phyloP scores from a whole-genome alignment of 2,888 invertebrate genomes.

The Clanis bilineata region DNA sequence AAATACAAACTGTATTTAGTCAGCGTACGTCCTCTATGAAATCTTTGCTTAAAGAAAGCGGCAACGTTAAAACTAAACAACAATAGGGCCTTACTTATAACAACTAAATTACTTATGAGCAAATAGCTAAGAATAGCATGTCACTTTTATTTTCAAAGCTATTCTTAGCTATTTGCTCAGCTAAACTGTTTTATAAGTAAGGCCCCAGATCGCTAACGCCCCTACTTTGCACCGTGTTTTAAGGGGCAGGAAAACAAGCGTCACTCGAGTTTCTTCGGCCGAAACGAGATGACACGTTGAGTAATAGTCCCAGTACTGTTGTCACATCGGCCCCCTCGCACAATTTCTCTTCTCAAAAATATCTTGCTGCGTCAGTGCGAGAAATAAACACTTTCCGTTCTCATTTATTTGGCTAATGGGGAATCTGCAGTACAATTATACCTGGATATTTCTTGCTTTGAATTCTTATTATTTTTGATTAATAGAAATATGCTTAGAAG shows the following conservation, averaged over 20 bases:
- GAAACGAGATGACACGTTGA: conserved; percentile 71
- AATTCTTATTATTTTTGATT: neutral
- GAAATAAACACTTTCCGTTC: conserved; percentile 17
- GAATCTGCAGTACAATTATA: conserved; percentile 14
- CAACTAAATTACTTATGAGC: too few species aligned
- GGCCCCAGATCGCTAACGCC: neutral
- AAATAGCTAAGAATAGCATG: too few species aligned
- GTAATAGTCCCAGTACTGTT: conserved; percentile 65
- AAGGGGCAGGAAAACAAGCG: conserved; percentile 49
- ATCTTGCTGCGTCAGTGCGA: conserved; percentile 14
- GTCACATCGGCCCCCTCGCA: conserved; percentile 55
- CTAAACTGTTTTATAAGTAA: too few species aligned
- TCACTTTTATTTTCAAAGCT: too few species aligned
- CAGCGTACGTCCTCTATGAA: too few species aligned
- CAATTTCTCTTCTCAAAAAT: conserved; percentile 64
- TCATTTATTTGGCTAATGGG: conserved; percentile 18
- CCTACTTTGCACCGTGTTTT: conserved; percentile 25
- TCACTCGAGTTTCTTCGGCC: conserved; percentile 45
- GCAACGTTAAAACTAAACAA: too few species aligned
- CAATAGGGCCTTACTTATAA: too few species aligned
- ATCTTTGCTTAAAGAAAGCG: too few species aligned
- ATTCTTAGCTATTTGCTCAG: too few species aligned
- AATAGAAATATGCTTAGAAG: neutral
- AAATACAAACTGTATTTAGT: too few species aligned
- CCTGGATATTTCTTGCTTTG: neutral